Evolutionary conservation across 92 coral and sea anemone genomes (phyloP).

Genomic region (Parazoanthus swiftii): DNA sequence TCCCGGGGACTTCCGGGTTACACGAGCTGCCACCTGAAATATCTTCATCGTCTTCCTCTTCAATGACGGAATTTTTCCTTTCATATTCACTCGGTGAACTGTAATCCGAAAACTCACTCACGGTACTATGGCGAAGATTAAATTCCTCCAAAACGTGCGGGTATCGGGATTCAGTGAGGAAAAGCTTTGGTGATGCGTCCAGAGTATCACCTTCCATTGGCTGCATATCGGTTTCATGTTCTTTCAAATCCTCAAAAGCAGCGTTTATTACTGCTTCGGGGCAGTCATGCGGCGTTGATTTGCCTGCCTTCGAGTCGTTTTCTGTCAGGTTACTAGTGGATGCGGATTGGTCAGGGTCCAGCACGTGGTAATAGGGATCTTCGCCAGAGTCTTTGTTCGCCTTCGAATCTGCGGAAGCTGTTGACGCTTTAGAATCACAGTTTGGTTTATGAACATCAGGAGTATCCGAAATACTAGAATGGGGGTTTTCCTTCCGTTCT

Average conservation of each 20-base stretch:
- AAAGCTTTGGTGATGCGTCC: not conserved
- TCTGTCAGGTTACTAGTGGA: not conserved
- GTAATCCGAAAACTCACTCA: not conserved
- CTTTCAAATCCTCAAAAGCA: constrained; percentile 15
- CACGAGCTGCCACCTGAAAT: not conserved
- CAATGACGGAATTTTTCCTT: not conserved
- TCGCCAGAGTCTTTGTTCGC: not conserved
- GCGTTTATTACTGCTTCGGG: constrained; percentile 30
- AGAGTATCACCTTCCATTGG: no score
- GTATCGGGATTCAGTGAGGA: not conserved
- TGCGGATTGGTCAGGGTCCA: not conserved
- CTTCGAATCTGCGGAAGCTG: not conserved
- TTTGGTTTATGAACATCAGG: not conserved
- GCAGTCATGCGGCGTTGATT: not conserved
- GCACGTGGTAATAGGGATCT: constrained; percentile 25
- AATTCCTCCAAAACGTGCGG: not conserved
- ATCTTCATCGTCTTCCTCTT: constrained; percentile 7
- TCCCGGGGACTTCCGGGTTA: constrained; percentile 8
- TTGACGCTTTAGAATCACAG: no score
- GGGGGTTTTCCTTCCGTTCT: not conserved
- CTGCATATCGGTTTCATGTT: not conserved
- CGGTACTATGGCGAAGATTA: not conserved
- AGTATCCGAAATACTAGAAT: not conserved
- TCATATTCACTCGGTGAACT: not conserved
- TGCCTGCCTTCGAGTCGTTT: not conserved